Evolutionary conservation across 1,140 invertebrate genomes (phyloP), one percentile per base, ranked within the genome.

Genomic region (Lepidurus couesii): DNA sequence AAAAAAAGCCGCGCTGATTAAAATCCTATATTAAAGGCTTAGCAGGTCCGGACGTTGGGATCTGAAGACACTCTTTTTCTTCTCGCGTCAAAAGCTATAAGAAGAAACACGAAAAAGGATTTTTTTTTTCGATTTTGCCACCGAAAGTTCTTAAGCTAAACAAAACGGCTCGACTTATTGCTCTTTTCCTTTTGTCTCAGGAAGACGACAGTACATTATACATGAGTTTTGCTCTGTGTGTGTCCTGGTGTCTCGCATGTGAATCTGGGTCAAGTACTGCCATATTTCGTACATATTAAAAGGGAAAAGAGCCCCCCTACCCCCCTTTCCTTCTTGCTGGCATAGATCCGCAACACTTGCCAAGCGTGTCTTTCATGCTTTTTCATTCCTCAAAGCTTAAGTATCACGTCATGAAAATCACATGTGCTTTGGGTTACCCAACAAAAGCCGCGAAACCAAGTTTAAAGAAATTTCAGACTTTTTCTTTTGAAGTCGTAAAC

Each of bases 351-450:
- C 53, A n/a, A 65, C 53, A 65, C 53, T 65, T 1, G 53, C 53
- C 53, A 65, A 65, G 53, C 53, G 53, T 65, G 53, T 21, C 53
- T 65, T 65, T 65, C 53, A 65, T 65, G 16, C 21, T 21, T 65
- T 65, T 7, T 21, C 21, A 11, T 65, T 16, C 53, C 53, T 7
- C 16, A 65, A 65, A 65, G 53, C 53, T 65, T 65, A 65, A 65
- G 53, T 65, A 65, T 65, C 53, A 13, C 53, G 53, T 65, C 53
- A 65, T 24, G 24, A 24, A 24, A 24, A 24, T 1, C 24, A 24
- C 53, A 65, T 65, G 53, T 65, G 53, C 53, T 65, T 65, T 65
- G 53, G 53, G 53, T 65, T 65, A 65, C 53, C 53, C 53, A 65
- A 21, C 53, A 65, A 13, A 65, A 65, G 21, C 26, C 26, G 26